phyloP scores from a whole-genome alignment of 2,888 invertebrate species.

The Pseudeuparius sepicola region DNA sequence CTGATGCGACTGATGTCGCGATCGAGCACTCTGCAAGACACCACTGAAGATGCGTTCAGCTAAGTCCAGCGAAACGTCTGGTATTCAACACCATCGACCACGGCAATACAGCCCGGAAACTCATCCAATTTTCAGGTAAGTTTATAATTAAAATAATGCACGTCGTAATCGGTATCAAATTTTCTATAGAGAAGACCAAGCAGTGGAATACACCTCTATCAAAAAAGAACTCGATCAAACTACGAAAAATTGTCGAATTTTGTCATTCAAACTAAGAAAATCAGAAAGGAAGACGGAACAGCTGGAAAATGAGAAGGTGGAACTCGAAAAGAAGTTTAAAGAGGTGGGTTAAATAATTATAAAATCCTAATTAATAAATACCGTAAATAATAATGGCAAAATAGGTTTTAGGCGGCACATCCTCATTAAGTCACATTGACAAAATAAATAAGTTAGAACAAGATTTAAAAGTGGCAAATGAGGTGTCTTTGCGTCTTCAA shows the following conservation, averaged over 20 bases:
- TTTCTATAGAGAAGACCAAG: slow-evolving; percentile 81
- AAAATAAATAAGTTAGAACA: slow-evolving; percentile 75
- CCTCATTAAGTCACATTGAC: slow-evolving; percentile 52
- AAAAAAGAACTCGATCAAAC: slow-evolving; percentile 94
- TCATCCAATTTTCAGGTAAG: too few species aligned
- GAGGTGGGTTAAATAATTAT: slow-evolving; percentile 35
- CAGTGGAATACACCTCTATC: slow-evolving; percentile 87
- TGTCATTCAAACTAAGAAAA: slow-evolving; percentile 96
- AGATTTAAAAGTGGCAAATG: slow-evolving; percentile 72
- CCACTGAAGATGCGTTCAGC: too few species aligned
- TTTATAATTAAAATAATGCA: too few species aligned
- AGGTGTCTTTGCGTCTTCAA: slow-evolving; percentile 58
- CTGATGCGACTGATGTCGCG: too few species aligned
- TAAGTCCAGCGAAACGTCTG: too few species aligned
- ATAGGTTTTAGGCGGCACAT: slow-evolving; percentile 44
- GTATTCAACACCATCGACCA: too few species aligned
- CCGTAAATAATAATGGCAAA: background rate
- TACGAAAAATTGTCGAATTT: slow-evolving; percentile 94
- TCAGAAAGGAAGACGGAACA: slow-evolving; percentile 83
- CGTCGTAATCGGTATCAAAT: too few species aligned
- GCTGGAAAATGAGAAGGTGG: slow-evolving; percentile 74
- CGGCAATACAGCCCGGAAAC: too few species aligned
- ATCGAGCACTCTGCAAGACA: too few species aligned
- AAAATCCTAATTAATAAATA: slow-evolving; percentile 5
- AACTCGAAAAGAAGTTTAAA: slow-evolving; percentile 58